Evolutionary conservation across 2,888 invertebrate genomes (phyloP).

Genomic region (Epirrhoe tristata): DNA sequence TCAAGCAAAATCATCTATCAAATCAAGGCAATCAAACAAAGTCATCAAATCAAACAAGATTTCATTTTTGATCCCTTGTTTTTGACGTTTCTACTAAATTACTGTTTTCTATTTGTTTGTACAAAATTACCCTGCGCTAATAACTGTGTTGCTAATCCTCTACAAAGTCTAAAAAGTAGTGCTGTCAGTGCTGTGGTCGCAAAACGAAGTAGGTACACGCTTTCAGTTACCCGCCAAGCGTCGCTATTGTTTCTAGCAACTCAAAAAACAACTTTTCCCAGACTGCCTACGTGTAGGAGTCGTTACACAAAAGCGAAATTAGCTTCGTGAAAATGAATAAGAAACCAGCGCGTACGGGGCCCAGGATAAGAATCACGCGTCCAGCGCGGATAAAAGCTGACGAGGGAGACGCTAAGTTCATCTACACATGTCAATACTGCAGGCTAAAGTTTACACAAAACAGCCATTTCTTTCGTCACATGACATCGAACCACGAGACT

Average conservation of each 20-base stretch:
- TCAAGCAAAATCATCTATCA: background rate
- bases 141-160: background rate
- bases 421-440: slow-evolving; percentile 78
- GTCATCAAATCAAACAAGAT: background rate
- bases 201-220: background rate
- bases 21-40: background rate
- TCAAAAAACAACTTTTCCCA: slow-evolving; percentile 1
- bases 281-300: slow-evolving; percentile 58
- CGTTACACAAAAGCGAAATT: slow-evolving; percentile 34
- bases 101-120: slow-evolving; percentile 9
- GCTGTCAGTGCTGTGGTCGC: background rate
- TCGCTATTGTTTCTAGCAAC: background rate
- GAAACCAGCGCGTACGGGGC: slow-evolving; percentile 70
- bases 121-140: background rate
- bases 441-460: slow-evolving; percentile 76
- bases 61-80: background rate
- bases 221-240: background rate
- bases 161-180: background rate
- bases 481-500: slow-evolving; percentile 74
- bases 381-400: slow-evolving; percentile 64
- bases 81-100: slow-evolving; percentile 11
- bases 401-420: slow-evolving; percentile 63
- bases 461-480: slow-evolving; percentile 78
- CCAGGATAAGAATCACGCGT: slow-evolving; percentile 73
- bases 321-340: slow-evolving; percentile 69